These are phyloP conservation scores for Harpalus rufipes DNA, from an alignment of 2,888 invertebrate species.

Conservation along the genomic window DNA sequence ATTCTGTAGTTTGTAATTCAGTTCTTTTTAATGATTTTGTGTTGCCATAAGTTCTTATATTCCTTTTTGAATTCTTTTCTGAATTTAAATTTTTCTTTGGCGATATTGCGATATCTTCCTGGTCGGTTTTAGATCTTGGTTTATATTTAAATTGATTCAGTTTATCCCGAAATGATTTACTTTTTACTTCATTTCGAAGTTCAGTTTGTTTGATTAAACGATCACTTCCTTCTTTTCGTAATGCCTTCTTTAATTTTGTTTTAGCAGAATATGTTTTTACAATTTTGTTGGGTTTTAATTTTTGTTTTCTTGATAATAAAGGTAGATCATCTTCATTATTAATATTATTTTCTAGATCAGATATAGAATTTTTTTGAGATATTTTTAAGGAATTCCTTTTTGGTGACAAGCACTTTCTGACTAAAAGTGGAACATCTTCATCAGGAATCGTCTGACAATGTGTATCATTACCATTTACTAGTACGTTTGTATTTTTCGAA, in stretches of 20 bases:
- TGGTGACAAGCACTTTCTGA: background rate
- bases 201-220: background rate
- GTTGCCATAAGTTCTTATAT: constrained; percentile 8
- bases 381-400: constrained; percentile 31
- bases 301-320: constrained; percentile 29
- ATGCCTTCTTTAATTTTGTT: background rate
- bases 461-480: background rate
- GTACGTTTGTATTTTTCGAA: background rate
- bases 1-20: too few relatives aligned
- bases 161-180: constrained; percentile 36
- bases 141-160: constrained; percentile 33
- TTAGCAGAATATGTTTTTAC: constrained; percentile 2
- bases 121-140: constrained; percentile 17
- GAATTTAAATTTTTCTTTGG: constrained; percentile 18
- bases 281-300: constrained; percentile 1
- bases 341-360: constrained; percentile 14
- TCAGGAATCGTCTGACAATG: background rate
- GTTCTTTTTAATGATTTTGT: background rate
- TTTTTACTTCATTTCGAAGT: background rate
- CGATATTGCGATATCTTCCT: constrained; percentile 1
- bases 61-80: background rate
- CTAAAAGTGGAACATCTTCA: constrained; percentile 15
- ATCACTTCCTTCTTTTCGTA: background rate
- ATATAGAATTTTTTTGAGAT: background rate
- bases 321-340: constrained; percentile 24